phyloP scores from a whole-genome alignment of 2,113 vertebrate species.

The Catharus bicknelli region DNA sequence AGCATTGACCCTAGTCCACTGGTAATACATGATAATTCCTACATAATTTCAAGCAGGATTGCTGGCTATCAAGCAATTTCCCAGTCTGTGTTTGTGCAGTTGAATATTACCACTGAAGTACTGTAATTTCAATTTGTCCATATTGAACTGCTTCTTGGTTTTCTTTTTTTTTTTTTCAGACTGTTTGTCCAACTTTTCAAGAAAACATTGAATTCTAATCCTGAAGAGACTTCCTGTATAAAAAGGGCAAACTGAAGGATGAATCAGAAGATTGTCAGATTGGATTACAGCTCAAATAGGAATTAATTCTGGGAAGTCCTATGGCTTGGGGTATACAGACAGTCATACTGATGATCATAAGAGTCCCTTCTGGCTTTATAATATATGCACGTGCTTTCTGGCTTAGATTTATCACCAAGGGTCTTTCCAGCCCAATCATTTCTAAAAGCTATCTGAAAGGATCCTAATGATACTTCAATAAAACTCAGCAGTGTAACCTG shows the following conservation, averaged over 20 bases:
- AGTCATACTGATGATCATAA: background rate
- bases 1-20: background rate
- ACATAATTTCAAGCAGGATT: background rate
- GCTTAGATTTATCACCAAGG: constrained; percentile 24
- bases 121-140: background rate
- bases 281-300: background rate
- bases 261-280: background rate
- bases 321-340: background rate
- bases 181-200: constrained; percentile 58
- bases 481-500: background rate
- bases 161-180: background rate
- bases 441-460: background rate
- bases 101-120: background rate
- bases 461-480: background rate
- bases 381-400: constrained; percentile 53
- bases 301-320: background rate
- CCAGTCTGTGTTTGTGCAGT: background rate
- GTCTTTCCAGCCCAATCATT: background rate
- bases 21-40: background rate
- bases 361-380: constrained; percentile 43
- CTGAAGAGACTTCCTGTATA: constrained; percentile 16
- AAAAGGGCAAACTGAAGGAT: background rate
- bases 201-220: constrained; percentile 46
- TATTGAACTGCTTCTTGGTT: background rate
- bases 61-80: background rate